These are phyloP conservation scores for Coilia nasus DNA, from an alignment of 2,797 vertebrate genomes.

Conservation along the genomic window DNA sequence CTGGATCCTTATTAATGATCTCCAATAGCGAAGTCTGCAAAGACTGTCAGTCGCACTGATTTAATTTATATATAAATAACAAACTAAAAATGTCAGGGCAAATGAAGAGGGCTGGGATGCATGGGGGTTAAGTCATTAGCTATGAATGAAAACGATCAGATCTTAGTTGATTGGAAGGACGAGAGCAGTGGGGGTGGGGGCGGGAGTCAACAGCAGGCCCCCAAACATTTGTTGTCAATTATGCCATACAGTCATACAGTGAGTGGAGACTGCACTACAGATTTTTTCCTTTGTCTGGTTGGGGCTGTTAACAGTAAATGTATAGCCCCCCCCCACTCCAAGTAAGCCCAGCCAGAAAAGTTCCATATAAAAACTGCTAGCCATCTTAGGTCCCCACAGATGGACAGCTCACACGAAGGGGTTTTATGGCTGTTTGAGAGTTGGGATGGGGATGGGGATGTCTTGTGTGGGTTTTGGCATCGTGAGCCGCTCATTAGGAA, in stretches of 20 bases:
- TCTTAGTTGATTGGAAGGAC: not conserved
- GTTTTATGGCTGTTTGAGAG: conserved; percentile 53
- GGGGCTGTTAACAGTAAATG: conserved; percentile 30
- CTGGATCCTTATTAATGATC: conserved; percentile 40
- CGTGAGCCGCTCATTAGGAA: conserved; percentile 50
- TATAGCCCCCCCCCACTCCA: conserved; percentile 33
- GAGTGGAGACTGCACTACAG: conserved; percentile 27
- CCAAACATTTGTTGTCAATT: conserved; percentile 57
- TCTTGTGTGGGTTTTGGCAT: conserved; percentile 50
- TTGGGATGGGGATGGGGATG: conserved; percentile 48
- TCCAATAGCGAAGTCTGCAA: not conserved
- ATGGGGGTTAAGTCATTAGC: not conserved
- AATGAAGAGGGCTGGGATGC: not conserved
- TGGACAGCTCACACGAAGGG: conserved; percentile 42
- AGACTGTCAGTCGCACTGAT: not conserved
- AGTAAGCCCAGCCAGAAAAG: conserved; percentile 31
- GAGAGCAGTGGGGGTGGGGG: not conserved
- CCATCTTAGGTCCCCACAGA: conserved; percentile 50
- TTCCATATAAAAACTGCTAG: conserved; percentile 52
- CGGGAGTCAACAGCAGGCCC: conserved; percentile 15
- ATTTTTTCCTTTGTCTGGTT: conserved; percentile 36
- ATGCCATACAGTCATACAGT: conserved; percentile 43
- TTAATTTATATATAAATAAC: not conserved
- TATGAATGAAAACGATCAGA: not conserved
- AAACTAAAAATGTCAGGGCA: not conserved